Conservation (phyloP, 2,888 invertebrate genomes). For the Harpalus rubripes region DNA sequence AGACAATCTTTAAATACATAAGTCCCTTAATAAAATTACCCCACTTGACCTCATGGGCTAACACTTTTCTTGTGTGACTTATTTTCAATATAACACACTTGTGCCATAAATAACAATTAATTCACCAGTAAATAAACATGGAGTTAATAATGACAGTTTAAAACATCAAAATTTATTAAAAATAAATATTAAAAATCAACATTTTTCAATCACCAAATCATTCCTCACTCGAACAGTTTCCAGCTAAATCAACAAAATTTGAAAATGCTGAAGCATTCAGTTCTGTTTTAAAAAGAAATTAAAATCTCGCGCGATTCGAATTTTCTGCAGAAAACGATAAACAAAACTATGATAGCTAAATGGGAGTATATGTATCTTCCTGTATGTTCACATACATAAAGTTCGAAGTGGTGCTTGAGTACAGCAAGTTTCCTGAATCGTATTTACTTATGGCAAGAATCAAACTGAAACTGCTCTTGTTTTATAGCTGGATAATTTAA, state of each 20-base stretch:
- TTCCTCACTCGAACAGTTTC: too few relatives aligned
- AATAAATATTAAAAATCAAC: too few relatives aligned
- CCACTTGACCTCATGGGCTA: too few relatives aligned
- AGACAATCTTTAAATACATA: too few relatives aligned
- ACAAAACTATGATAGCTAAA: not conserved
- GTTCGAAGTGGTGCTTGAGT: constrained; percentile 27
- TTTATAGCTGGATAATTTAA: constrained; percentile 44
- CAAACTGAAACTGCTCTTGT: constrained; percentile 42
- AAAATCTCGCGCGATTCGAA: not conserved
- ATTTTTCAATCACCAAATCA: too few relatives aligned
- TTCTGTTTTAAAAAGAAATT: not conserved
- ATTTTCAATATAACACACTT: too few relatives aligned
- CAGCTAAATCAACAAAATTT: not conserved
- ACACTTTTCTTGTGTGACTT: too few relatives aligned
- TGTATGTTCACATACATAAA: constrained; percentile 15
- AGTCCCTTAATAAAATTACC: too few relatives aligned
- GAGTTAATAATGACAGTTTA: too few relatives aligned
- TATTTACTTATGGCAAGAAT: constrained; percentile 31
- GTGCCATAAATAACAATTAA: too few relatives aligned
- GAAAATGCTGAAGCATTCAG: not conserved
- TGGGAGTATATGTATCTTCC: not conserved
- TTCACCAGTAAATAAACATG: too few relatives aligned
- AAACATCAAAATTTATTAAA: too few relatives aligned
- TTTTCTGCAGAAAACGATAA: not conserved
- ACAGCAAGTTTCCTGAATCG: constrained; percentile 24